phyloP scores from a whole-genome alignment of 1,140 invertebrate genomes.

The Chymomyza costata region DNA sequence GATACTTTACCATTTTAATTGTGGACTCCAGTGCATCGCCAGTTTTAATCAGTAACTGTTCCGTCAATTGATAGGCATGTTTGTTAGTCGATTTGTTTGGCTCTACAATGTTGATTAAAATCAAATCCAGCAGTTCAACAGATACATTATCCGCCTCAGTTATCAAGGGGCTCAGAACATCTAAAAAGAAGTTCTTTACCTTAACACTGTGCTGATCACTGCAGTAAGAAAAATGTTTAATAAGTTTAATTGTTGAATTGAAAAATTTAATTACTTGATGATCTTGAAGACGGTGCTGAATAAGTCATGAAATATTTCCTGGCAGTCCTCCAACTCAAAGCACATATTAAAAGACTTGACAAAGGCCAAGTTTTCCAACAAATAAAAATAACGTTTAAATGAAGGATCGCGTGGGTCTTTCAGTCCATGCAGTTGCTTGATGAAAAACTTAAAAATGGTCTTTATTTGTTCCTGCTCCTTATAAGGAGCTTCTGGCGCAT shows the following conservation, averaged over 20 bases:
- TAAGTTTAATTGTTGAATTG: slow-evolving; percentile 2
- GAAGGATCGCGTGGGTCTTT: slow-evolving; percentile 97
- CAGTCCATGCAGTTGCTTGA: slow-evolving; percentile 93
- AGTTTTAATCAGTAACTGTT: slow-evolving; percentile 93
- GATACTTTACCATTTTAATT: slow-evolving; percentile 89
- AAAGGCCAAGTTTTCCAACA: slow-evolving; percentile 96
- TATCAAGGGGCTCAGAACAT: slow-evolving; percentile 94
- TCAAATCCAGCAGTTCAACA: slow-evolving; percentile 94
- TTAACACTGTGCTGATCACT: slow-evolving; percentile 97
- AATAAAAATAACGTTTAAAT: slow-evolving; percentile 98
- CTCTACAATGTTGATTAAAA: slow-evolving; percentile 96
- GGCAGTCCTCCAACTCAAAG: slow-evolving; percentile 97
- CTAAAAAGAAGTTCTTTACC: slow-evolving; percentile 97
- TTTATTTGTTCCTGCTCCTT: slow-evolving; percentile 95
- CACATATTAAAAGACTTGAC: slow-evolving; percentile 99
- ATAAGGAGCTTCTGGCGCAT: slow-evolving; percentile 98
- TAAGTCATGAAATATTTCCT: slow-evolving; percentile 95
- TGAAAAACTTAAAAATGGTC: slow-evolving; percentile 95
- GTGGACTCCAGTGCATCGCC: slow-evolving; percentile 94
- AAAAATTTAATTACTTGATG: slow-evolving; percentile 84
- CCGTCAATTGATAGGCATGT: slow-evolving; percentile 92
- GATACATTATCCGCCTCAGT: slow-evolving; percentile 96
- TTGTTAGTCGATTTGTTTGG: slow-evolving; percentile 94
- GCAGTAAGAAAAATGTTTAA: slow-evolving; percentile 46
- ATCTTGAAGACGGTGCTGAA: slow-evolving; percentile 98